phyloP scores from a whole-genome alignment of 2,888 invertebrate species.

The Charanyca ferruginea region DNA sequence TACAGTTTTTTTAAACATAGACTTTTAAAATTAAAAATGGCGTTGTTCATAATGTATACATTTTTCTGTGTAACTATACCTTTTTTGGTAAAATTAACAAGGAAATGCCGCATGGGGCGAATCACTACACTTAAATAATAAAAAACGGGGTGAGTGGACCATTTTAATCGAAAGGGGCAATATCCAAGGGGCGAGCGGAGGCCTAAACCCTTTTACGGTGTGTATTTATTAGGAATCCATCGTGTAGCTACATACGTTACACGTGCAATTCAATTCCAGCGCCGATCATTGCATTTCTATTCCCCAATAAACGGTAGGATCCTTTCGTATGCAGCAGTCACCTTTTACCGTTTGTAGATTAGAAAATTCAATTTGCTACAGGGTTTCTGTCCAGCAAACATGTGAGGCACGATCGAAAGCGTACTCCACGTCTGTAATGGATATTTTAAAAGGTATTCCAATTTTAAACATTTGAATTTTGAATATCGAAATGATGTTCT shows the following conservation, averaged over 20 bases:
- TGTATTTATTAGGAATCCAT: background rate
- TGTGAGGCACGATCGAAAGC: constrained; percentile 28
- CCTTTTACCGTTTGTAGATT: constrained; percentile 56
- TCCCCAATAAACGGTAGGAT: constrained; percentile 40
- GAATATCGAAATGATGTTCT: constrained; percentile 32
- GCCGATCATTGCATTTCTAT: constrained; percentile 39
- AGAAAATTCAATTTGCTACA: constrained; percentile 59
- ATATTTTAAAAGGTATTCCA: constrained; percentile 42
- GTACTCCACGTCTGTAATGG: constrained; percentile 37
- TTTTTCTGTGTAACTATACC: too few species aligned
- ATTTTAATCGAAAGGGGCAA: too few species aligned
- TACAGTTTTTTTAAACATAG: too few species aligned
- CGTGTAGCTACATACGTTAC: background rate
- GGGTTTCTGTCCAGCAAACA: constrained; percentile 40
- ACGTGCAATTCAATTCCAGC: constrained; percentile 29
- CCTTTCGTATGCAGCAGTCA: constrained; percentile 57
- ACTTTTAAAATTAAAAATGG: too few species aligned
- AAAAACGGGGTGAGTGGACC: too few species aligned
- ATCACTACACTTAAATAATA: too few species aligned
- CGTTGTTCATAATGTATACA: background rate
- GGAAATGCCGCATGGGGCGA: too few species aligned
- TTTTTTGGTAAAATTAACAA: too few species aligned
- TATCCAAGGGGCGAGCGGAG: background rate
- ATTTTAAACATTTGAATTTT: constrained; percentile 38
- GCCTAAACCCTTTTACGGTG: too few species aligned